Conservation (phyloP, 1,140 invertebrate genomes). For the Amyelois transitella region DNA sequence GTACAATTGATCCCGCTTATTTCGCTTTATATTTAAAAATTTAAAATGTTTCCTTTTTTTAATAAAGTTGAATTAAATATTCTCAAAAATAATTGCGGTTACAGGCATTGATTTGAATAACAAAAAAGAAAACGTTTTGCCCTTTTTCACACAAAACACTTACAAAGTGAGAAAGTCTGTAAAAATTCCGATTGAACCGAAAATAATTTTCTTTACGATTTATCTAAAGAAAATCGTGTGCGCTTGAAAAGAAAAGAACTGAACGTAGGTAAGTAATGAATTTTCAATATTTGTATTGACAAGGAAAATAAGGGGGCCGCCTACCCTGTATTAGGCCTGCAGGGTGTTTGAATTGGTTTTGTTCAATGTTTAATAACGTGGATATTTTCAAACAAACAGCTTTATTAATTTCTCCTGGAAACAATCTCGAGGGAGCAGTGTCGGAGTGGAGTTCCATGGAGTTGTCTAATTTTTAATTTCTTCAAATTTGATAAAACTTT, state of each 20-base stretch:
- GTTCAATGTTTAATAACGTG: neutral
- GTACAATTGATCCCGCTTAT: no score
- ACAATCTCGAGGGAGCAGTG: neutral
- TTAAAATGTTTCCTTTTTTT: no score
- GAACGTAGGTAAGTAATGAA: constrained; percentile 34
- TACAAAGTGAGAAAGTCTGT: constrained; percentile 15
- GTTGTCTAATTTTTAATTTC: no score
- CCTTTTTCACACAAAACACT: no score
- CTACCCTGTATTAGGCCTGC: constrained; percentile 15
- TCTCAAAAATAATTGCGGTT: neutral
- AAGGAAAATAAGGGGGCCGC: constrained; percentile 24
- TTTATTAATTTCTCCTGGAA: constrained; percentile 11
- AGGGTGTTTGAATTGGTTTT: constrained; percentile 19
- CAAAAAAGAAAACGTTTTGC: no score
- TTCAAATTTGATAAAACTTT: no score
- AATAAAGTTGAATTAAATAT: neutral
- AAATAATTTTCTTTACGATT: constrained; percentile 31
- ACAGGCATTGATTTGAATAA: neutral
- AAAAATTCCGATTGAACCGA: constrained; percentile 23
- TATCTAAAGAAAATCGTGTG: constrained; percentile 31
- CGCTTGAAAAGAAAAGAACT: constrained; percentile 32
- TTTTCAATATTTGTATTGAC: constrained; percentile 39
- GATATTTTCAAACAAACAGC: constrained; percentile 7
- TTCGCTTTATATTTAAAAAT: no score
- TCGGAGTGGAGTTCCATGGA: neutral